phyloP scores from a whole-genome alignment of 1,140 invertebrate species.

The Ruditapes philippinarum region DNA sequence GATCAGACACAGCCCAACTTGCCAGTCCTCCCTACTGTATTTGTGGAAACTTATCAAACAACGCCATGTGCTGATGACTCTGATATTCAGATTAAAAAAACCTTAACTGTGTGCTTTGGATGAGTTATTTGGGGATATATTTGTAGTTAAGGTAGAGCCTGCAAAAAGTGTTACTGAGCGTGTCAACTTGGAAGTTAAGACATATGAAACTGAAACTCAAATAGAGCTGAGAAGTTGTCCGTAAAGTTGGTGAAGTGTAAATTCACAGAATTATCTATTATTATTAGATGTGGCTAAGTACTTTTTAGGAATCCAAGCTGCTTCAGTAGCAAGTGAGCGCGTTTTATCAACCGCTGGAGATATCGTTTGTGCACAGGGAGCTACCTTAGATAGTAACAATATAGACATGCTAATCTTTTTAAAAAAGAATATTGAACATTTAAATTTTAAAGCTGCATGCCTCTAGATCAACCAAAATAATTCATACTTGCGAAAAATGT shows the following conservation, averaged over 20 bases:
- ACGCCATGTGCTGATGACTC: no score
- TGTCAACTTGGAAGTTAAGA: background rate
- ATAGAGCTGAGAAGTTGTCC: background rate
- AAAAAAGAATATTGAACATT: background rate
- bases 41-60: no score
- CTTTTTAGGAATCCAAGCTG: background rate
- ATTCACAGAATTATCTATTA: background rate
- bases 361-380: background rate
- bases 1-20: no score
- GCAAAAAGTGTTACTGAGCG: background rate
- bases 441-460: no score
- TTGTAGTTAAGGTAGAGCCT: background rate
- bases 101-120: no score
- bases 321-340: background rate
- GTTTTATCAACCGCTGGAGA: conserved; percentile 10
- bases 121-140: no score
- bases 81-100: no score
- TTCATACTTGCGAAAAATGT: no score
- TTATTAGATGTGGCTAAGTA: background rate
- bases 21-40: no score
- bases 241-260: background rate
- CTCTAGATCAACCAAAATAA: no score
- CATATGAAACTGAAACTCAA: background rate
- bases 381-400: background rate
- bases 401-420: conserved; percentile 8